Evolutionary conservation across 1,140 invertebrate genomes (phyloP), one percentile per base, ranked within the genome.

Genomic region (Rhyzopertha dominica): DNA sequence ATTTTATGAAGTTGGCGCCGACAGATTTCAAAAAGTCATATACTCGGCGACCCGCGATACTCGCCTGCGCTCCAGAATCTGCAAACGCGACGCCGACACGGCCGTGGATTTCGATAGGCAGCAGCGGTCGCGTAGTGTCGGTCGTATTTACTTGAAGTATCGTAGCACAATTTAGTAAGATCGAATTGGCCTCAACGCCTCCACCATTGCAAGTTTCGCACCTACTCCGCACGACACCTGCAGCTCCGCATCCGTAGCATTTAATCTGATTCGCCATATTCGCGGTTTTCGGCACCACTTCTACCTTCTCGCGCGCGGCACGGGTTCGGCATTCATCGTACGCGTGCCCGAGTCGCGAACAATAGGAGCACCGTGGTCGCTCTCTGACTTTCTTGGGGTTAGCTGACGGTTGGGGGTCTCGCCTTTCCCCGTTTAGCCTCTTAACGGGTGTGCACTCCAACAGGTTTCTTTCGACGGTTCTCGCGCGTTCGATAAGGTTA

Each of bases 241-340:
- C 42, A 4, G 29, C 25, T 14, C 34, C 43, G 13, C 43, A 49
- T 7, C 31, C 43, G 16, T 37, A 45, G 22, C 47, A 49, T n/a
- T 8, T 48, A 9, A 35, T 43, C 14, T 46, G 29, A 9, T 9
- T 9, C 39, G 20, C 4, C 4, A 4, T 28, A 10, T 12, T 45
- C 16, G 39, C 5, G 10, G 31, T 39, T 12, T 12, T 38, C 5
- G n/a, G 10, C 9, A 18, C 20, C 12, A 35, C n/a, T 7, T 14
- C 17, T 8, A 19, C 22, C 16, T 9, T 17, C 9, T 9, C n/a
- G 5, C 5, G 10, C 5, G 16, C 17, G n/a, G n/a, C n/a, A n/a
- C n/a, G n/a, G n/a, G n/a, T 37, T 9, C 35, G 35, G 17, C 35
- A 37, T 22, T 19, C 35, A 18, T 37, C 35, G 5, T 10, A 18